Evolutionary conservation across 2,888 invertebrate genomes (phyloP), one percentile per base, ranked within the genome.

Genomic region (Cephus nigrinus): DNA sequence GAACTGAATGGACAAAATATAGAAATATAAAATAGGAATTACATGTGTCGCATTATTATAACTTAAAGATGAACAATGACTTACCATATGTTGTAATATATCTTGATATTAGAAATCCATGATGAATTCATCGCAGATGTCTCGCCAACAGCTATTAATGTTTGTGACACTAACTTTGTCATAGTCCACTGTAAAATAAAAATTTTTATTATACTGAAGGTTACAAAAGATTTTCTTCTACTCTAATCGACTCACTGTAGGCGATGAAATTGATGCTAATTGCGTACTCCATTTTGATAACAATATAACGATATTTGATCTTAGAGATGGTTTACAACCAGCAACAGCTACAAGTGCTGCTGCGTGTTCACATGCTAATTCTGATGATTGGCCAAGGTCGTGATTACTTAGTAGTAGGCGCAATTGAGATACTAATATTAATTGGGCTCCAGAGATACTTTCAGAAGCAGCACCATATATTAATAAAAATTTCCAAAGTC

Each of bases 221-320:
- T 32, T 12, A 15, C 32, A 71, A 31, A 31, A 31, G 32, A 31
- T 71, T 71, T 32, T 32, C 12, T 33, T 71, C 12, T 12, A 31
- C 9, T 15, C 12, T 71, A 71, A 11, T 71, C 2, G 1, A 82
- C 82, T 72, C 83, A 90, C 90, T 68, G 87, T 90, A 12, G 86
- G 83, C 30, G 83, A 81, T 30, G 81, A 71, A 3, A 85, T 12
- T 4, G 79, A 76, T 5, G 79, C 81, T 73, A 90, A 78, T 68
- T 91, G 91, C 11, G 85, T 87, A 33, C 85, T 90, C 91, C 91
- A 91, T 80, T 91, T 91, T 0, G 79, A 80, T 33, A 91, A 76
- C 11, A 91, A 83, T 9, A 84, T 81, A 1, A 84, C 80, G 12
- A 90, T 84, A 40, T 83, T 83, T 12, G 79, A 55, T 80, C 79